A percentile compares a stretch with the other conserved stretches of the same genome.
phyloP scores from a whole-genome alignment of 2,888 invertebrate species.

The Aromia moschata region DNA sequence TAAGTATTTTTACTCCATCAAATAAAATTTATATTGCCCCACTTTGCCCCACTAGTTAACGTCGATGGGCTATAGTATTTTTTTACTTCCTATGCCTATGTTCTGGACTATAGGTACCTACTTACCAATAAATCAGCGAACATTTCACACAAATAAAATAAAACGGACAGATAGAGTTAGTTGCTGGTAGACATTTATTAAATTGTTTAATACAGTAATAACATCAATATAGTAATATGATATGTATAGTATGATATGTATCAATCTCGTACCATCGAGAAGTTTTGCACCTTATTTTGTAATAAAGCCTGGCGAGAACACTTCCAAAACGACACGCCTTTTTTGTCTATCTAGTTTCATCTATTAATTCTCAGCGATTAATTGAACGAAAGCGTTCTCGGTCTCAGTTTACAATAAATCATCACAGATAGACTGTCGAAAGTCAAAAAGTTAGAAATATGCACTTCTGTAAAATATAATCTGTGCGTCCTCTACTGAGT shows the following conservation, averaged over 20 bases:
- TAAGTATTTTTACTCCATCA: too few relatives aligned
- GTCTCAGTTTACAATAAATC: slow-evolving; percentile 50
- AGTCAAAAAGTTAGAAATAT: slow-evolving; percentile 48
- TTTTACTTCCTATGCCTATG: too few relatives aligned
- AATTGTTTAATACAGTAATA: slow-evolving; percentile 58
- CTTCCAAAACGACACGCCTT: slow-evolving; percentile 27
- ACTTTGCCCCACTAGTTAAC: too few relatives aligned
- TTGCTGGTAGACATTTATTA: slow-evolving; percentile 63
- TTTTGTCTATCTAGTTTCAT: background rate
- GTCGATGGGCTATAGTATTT: too few relatives aligned
- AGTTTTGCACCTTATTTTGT: slow-evolving; percentile 40
- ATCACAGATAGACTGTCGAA: slow-evolving; percentile 62
- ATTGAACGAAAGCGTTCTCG: slow-evolving; percentile 38
- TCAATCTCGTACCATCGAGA: slow-evolving; percentile 53
- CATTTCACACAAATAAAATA: too few relatives aligned
- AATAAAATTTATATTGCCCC: too few relatives aligned
- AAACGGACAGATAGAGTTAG: slow-evolving; percentile 26
- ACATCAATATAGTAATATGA: slow-evolving; percentile 60
- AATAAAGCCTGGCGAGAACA: slow-evolving; percentile 34
- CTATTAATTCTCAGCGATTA: slow-evolving; percentile 20
- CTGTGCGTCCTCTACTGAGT: slow-evolving; percentile 39
- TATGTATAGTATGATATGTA: slow-evolving; percentile 62
- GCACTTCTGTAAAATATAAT: slow-evolving; percentile 41
- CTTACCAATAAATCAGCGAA: too few relatives aligned
- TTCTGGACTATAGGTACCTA: too few relatives aligned